A percentile compares a stretch with the other conserved stretches of the same genome.
phyloP scores from a whole-genome alignment of 2,113 vertebrate species.

The Prinia subflava region DNA sequence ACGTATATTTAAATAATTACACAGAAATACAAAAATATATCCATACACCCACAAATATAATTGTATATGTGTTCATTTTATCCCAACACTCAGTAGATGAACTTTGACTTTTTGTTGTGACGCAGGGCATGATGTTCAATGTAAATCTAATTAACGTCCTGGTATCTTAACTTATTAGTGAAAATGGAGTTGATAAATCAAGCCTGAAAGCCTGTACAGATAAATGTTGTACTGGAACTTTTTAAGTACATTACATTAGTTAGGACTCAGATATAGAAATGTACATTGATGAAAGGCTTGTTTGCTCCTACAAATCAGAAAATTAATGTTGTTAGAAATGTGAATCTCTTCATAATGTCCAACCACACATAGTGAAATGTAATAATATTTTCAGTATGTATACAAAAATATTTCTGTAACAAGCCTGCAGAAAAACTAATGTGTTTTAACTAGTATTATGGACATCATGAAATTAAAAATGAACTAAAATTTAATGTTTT shows the following conservation, averaged over 20 bases:
- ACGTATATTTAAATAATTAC: background rate
- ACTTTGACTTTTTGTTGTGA: background rate
- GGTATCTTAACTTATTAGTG: background rate
- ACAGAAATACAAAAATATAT: background rate
- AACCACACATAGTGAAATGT: background rate
- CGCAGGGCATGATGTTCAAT: background rate
- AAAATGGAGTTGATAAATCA: background rate
- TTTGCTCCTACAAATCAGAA: background rate
- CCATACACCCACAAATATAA: background rate
- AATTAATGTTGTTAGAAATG: background rate
- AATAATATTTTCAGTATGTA: background rate
- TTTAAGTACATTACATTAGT: background rate
- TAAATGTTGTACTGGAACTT: background rate
- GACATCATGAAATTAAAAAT: background rate
- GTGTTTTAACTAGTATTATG: background rate
- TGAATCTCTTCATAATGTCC: background rate
- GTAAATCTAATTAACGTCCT: conserved; percentile 1
- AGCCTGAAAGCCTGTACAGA: background rate
- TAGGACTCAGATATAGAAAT: background rate
- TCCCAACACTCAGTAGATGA: background rate
- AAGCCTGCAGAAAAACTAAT: background rate
- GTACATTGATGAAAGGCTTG: background rate
- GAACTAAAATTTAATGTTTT: background rate
- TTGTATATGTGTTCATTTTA: background rate
- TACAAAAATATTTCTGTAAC: background rate